Evolutionary conservation across 2,113 vertebrate species (phyloP).

Genomic region (Phalacrocorax carbo): DNA sequence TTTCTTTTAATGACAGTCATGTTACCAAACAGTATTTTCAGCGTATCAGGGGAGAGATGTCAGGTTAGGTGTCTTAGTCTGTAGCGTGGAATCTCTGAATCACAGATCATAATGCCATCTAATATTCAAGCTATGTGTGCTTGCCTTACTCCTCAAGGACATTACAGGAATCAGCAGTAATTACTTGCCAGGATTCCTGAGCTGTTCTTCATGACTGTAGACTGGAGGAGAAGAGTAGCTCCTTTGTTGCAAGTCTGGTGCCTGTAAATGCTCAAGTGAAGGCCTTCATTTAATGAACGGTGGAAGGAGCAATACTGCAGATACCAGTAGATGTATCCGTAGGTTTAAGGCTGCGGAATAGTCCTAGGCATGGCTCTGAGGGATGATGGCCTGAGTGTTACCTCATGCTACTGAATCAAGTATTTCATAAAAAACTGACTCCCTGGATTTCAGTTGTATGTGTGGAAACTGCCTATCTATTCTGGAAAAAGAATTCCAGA

Average conservation of each 20-base stretch:
- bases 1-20: not conserved
- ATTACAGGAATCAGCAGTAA: not conserved
- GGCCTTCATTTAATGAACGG: not conserved
- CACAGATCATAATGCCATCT: not conserved
- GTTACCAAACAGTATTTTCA: not conserved
- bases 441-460: not conserved
- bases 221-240: not conserved
- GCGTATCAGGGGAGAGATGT: not conserved
- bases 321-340: accelerated
- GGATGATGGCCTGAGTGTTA: not conserved
- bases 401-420: not conserved
- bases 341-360: not conserved
- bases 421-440: not conserved
- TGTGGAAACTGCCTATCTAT: not conserved
- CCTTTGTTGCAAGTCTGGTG: not conserved
- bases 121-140: not conserved
- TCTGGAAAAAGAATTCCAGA: not conserved
- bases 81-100: not conserved
- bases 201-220: not conserved
- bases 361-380: not conserved
- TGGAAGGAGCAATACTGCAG: not conserved
- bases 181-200: not conserved
- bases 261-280: not conserved
- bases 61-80: not conserved
- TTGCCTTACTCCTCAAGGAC: not conserved